Percentiles rank a stretch among this genome's conserved stretches.
Evolutionary conservation across 2,113 vertebrate genomes (phyloP).

Genomic region (Catagonus wagneri): DNA sequence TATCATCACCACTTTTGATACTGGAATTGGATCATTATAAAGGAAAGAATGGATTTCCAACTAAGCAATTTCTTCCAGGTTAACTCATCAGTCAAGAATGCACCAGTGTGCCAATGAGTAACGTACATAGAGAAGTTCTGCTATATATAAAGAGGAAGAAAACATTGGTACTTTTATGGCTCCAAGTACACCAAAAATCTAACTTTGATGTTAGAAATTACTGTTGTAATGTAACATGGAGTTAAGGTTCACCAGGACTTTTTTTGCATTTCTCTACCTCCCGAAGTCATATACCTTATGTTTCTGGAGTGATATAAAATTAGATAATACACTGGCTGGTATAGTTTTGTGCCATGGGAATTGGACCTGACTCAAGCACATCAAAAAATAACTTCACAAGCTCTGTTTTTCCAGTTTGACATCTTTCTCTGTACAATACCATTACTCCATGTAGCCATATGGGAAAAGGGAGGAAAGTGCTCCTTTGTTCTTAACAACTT

Average conservation of each 20-base stretch:
- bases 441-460: fast-evolving
- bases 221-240: background rate
- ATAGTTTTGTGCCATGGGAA: background rate
- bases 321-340: fast-evolving
- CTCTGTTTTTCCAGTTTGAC: fast-evolving
- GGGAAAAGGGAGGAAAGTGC: background rate
- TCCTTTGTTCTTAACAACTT: background rate
- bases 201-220: background rate
- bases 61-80: background rate
- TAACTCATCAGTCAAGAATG: background rate
- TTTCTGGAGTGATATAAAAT: background rate
- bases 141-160: background rate
- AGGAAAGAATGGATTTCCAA: background rate
- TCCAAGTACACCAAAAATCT: background rate
- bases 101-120: background rate
- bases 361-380: background rate
- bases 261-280: fast-evolving
- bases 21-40: background rate
- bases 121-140: background rate
- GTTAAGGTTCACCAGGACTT: background rate
- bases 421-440: background rate
- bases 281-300: background rate
- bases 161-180: background rate
- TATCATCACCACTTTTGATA: background rate
- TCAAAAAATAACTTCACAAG: background rate